Evolutionary conservation across 2,113 vertebrate genomes (phyloP).

Genomic region (Plectropomus leopardus): DNA sequence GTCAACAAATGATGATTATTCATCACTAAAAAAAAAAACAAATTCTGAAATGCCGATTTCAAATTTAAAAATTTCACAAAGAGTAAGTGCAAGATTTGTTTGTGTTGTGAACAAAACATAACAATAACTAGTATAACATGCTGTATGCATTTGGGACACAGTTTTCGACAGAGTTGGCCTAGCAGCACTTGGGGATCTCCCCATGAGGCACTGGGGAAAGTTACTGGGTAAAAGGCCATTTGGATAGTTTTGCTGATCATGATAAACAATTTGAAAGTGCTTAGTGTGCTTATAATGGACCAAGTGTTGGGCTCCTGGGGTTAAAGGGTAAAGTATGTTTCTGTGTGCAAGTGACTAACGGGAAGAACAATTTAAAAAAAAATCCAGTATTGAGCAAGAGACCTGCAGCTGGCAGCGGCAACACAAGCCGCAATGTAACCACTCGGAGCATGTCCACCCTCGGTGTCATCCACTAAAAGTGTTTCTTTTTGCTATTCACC

Average conservation of each 20-base stretch:
- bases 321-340: background rate
- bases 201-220: background rate
- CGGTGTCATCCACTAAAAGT: no score
- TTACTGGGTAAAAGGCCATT: background rate
- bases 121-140: background rate
- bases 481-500: no score
- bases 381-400: no score
- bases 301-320: background rate
- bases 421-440: no score
- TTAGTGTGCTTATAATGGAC: background rate
- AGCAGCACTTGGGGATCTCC: constrained; percentile 1
- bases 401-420: no score
- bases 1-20: background rate
- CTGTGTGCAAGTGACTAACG: no score
- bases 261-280: background rate
- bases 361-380: no score
- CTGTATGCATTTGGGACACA: constrained; percentile 4
- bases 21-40: no score
- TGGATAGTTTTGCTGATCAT: background rate
- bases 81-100: background rate
- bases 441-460: no score
- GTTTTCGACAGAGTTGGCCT: background rate
- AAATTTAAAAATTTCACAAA: no score
- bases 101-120: background rate
- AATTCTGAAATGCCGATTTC: no score